phyloP scores from a whole-genome alignment of 2,888 invertebrate genomes.

The Gnatocerus cornutus region DNA sequence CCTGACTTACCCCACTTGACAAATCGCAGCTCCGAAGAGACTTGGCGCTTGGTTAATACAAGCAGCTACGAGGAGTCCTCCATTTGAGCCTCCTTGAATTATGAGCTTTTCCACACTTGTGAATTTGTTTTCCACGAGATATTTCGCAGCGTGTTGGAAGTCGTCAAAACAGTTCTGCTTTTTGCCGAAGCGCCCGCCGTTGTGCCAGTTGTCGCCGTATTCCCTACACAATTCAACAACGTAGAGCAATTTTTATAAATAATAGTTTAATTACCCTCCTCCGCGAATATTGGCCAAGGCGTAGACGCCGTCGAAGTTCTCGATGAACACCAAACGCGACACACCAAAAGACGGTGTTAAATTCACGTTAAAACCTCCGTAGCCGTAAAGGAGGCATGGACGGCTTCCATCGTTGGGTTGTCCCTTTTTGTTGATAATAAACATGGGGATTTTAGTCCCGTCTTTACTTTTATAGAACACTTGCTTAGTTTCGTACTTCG shows the following conservation, averaged over 20 bases:
- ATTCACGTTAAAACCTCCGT: conserved; percentile 97
- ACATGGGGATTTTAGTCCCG: conserved; percentile 96
- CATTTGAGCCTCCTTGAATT: conserved; percentile 97
- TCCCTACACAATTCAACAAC: conserved; percentile 84
- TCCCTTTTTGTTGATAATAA: conserved; percentile 87
- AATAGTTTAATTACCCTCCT: conserved; percentile 89
- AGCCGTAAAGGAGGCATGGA: conserved; percentile 94
- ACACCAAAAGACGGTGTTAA: conserved; percentile 93
- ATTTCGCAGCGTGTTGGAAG: conserved; percentile 94
- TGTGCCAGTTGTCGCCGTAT: conserved; percentile 98
- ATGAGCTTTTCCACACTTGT: conserved; percentile 83
- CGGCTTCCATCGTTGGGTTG: conserved; percentile 79
- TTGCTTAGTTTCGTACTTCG: conserved; percentile 88
- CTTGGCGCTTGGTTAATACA: conserved; percentile 97
- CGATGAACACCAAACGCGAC: conserved; percentile 89
- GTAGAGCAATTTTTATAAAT: too few species aligned
- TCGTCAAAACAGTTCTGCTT: conserved; percentile 99
- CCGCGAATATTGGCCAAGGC: conserved; percentile 97
- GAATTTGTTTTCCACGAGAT: conserved; percentile 86
- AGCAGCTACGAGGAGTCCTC: conserved; percentile 95
- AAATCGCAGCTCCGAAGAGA: conserved; percentile 92
- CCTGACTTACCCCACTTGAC: conserved; percentile 85
- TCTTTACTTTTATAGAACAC: conserved; percentile 95
- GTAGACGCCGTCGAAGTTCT: conserved; percentile 90
- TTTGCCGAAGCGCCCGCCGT: conserved; percentile 89